These are phyloP conservation scores for Thunnus albacares DNA, from an alignment of 2,797 vertebrate genomes.

Conservation along the genomic window DNA sequence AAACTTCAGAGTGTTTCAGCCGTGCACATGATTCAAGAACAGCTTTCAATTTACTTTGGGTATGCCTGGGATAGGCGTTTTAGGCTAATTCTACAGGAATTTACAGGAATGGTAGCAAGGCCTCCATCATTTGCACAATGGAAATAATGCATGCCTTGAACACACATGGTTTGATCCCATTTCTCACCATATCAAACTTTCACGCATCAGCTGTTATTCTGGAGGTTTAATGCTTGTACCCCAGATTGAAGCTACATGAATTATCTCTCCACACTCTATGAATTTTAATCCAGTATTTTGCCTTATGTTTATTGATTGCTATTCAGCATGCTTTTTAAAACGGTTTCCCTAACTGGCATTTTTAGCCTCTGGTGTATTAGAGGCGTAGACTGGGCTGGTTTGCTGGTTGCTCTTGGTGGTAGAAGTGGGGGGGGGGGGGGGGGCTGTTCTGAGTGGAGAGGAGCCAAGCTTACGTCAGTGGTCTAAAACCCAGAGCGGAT, in stretches of 20 bases:
- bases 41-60: too few relatives aligned
- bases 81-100: neutral
- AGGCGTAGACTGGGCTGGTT: neutral
- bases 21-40: too few relatives aligned
- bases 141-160: neutral
- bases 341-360: neutral
- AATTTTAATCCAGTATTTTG: neutral
- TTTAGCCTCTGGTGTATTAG: neutral
- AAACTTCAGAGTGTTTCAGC: too few relatives aligned
- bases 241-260: slow-evolving; percentile 10
- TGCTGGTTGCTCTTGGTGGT: neutral
- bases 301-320: slow-evolving; percentile 1
- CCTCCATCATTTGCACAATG: neutral
- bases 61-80: too few relatives aligned
- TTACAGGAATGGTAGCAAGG: neutral
- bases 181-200: slow-evolving; percentile 6
- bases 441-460: slow-evolving; percentile 21
- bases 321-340: slow-evolving; percentile 14
- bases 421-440: neutral
- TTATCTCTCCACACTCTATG: neutral
- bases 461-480: slow-evolving; percentile 38
- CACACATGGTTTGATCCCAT: neutral
- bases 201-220: slow-evolving; percentile 8
- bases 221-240: slow-evolving; percentile 2
- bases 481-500: slow-evolving; percentile 51